Evolutionary conservation across 2,888 invertebrate genomes (phyloP), one percentile per base, ranked within the genome.

Genomic region (Latrodectus elegans): DNA sequence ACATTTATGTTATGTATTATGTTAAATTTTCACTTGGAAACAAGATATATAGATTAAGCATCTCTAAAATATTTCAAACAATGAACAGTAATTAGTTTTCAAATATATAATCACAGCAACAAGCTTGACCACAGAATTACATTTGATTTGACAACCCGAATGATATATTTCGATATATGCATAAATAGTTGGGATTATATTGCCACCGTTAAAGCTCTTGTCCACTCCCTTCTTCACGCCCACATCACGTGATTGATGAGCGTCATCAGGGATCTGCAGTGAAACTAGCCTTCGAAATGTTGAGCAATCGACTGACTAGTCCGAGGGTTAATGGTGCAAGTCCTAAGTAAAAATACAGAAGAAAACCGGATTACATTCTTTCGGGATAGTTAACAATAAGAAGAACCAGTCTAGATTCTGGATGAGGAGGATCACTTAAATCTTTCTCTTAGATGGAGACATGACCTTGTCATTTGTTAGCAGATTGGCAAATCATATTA

Each of bases 201-300:
- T 70, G 75, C 73, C 72, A 38, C 51, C 72, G 67, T 17, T 75
- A 74, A 68, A 82, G 60, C 75, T 65, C 22, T 53, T 26, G 52
- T 60, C 38, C 82, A 74, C 55, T 38, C 82, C 82, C 74, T 38
- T 49, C 68, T 76, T 83, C 76, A 76, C 76, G 76, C 76, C 83
- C 83, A 71, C 38, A n/a, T 71, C 38, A 26, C 11, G 75, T 83
- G 83, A 83, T 83, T 76, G 83, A 83, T 83, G 83, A 83, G 22
- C 14, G 70, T 76, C 76, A 83, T 83, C 83, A 83, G 60, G 71
- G 71, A 26, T 64, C 73, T 81, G 65, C 79, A 67, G 81, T 52
- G 73, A 81, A 70, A 70, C 77, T 67, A 52, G 67, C 53, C 77
- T 68, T 77, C 67, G 51, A n/a, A 60, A 60, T 60, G 67, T 68